Percentiles rank a stretch among this genome's conserved stretches.
Evolutionary conservation across 2,113 vertebrate genomes (phyloP).

Genomic region (Passer domesticus): DNA sequence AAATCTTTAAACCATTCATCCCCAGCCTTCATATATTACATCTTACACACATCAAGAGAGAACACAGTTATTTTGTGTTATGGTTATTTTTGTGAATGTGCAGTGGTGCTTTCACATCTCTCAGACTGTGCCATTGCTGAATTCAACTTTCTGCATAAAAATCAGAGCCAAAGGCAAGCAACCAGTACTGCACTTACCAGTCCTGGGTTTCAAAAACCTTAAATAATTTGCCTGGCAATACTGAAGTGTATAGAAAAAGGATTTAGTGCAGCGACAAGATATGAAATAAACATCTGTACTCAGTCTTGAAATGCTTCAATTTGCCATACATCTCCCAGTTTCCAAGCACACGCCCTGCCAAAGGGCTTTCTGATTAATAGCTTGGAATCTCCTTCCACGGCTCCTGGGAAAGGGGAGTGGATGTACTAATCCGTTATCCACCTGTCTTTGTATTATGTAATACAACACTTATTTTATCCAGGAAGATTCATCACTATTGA

Average conservation of each 20-base stretch:
- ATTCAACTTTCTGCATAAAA: not conserved
- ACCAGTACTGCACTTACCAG: not conserved
- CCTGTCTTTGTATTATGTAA: conserved; percentile 38
- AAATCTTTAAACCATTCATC: not conserved
- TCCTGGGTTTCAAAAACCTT: not conserved
- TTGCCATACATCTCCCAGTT: not conserved
- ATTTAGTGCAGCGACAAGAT: not conserved
- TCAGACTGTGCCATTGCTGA: not conserved
- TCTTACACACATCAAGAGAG: not conserved
- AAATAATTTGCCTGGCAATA: conserved; percentile 1
- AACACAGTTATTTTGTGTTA: not conserved
- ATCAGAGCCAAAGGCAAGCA: not conserved
- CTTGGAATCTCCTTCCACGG: not conserved
- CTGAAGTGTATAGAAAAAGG: conserved; percentile 2
- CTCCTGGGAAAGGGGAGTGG: conserved; percentile 3
- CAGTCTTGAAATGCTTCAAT: conserved; percentile 4
- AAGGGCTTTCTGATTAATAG: conserved; percentile 32
- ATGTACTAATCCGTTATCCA: conserved; percentile 42
- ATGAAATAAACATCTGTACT: conserved; percentile 41
- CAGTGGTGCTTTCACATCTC: not conserved
- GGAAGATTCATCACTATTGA: conserved; percentile 12
- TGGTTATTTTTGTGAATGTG: not conserved
- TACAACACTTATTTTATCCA: conserved; percentile 42
- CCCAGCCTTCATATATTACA: not conserved
- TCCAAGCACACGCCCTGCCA: not conserved